Conservation (phyloP, 64 coral and sea anemone genomes). For the Stichodactyla mertensii region DNA sequence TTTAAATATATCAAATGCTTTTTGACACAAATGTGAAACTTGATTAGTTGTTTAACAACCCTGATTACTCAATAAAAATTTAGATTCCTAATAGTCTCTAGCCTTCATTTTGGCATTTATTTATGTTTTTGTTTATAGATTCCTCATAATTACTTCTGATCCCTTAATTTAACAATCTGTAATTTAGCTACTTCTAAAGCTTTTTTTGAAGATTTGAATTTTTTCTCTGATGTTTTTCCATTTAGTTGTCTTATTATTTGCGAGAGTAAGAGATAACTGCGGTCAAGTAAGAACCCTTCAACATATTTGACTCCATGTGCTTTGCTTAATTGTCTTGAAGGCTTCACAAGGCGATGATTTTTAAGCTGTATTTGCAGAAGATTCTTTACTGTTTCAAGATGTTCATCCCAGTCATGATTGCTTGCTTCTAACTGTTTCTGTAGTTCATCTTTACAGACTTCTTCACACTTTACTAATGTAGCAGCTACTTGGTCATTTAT, state of each 20-base stretch:
- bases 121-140: background rate
- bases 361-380: constrained; percentile 64
- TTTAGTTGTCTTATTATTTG: constrained; percentile 61
- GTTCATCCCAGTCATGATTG: constrained; percentile 59
- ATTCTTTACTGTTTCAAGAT: constrained; percentile 41
- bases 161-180: constrained; percentile 30
- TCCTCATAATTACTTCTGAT: background rate
- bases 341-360: constrained; percentile 73
- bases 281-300: constrained; percentile 45
- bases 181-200: constrained; percentile 51
- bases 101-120: too few species aligned
- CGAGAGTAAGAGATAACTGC: constrained; percentile 47
- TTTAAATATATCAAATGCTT: too few species aligned
- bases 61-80: too few species aligned
- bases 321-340: constrained; percentile 37
- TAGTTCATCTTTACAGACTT: constrained; percentile 78
- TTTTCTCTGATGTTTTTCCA: constrained; percentile 75
- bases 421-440: constrained; percentile 47
- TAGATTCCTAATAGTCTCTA: too few species aligned
- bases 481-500: constrained; percentile 56
- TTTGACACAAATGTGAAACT: too few species aligned
- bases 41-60: too few species aligned
- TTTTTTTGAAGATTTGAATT: constrained; percentile 71
- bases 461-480: constrained; percentile 71
- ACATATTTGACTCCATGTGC: constrained; percentile 51